phyloP scores from a whole-genome alignment of 2,888 invertebrate species.

The Dilophus febrilis region DNA sequence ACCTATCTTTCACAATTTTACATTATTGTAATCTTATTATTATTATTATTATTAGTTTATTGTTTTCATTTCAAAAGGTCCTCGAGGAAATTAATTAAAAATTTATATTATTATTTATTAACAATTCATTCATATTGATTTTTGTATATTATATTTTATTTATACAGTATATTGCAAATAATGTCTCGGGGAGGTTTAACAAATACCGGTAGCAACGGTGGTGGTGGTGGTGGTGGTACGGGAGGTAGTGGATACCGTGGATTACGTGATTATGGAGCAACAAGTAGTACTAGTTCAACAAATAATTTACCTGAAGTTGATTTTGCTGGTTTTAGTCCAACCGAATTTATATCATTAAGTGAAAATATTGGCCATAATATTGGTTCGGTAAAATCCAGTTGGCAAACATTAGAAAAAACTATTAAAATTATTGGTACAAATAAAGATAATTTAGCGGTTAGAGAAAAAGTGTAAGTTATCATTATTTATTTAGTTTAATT shows the following conservation, averaged over 20 bases:
- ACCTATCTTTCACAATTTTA: no score
- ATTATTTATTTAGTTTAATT: background rate
- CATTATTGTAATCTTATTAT: no score
- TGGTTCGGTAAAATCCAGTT: constrained; percentile 56
- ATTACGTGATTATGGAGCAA: constrained; percentile 26
- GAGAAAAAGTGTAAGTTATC: constrained; percentile 43
- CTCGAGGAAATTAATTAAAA: no score
- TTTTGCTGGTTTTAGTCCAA: constrained; percentile 51
- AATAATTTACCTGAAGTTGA: constrained; percentile 42
- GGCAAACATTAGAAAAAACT: constrained; percentile 53
- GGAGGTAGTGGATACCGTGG: constrained; percentile 1
- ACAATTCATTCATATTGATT: no score
- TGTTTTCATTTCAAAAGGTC: no score
- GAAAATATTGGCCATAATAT: constrained; percentile 70
- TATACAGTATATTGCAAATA: no score
- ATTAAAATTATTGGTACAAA: constrained; percentile 57
- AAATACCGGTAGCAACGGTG: background rate
- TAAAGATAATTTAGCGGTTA: constrained; percentile 49
- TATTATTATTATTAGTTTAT: no score
- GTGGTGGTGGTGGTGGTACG: constrained; percentile 2
- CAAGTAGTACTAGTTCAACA: constrained; percentile 13
- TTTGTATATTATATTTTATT: no score
- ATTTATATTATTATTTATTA: no score
- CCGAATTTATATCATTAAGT: constrained; percentile 59
- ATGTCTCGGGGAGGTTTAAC: constrained; percentile 1